Evolutionary conservation across 2,888 invertebrate genomes (phyloP).

Genomic region (Campoplex nolae): DNA sequence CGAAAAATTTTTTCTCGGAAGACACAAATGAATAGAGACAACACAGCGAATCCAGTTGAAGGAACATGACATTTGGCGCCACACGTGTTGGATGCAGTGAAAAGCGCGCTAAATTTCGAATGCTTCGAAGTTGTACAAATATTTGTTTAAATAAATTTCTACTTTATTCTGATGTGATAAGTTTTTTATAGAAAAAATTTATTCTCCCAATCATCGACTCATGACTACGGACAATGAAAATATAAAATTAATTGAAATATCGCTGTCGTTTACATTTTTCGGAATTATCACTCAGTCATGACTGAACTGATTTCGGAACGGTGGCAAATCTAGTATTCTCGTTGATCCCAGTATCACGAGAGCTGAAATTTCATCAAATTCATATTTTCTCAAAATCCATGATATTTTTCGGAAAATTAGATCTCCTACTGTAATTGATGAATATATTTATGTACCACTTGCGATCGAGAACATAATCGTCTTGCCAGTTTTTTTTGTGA

Average conservation of each 20-base stretch:
- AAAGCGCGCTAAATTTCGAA: conserved; percentile 10
- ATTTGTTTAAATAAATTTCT: background rate
- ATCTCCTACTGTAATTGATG: conserved; percentile 22
- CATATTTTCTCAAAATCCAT: background rate
- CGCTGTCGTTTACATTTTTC: background rate
- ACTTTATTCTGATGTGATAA: background rate
- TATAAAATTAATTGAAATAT: conserved; percentile 8
- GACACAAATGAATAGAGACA: background rate
- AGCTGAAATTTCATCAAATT: conserved; percentile 84
- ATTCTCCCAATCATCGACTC: background rate
- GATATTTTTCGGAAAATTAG: background rate
- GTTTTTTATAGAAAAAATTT: background rate
- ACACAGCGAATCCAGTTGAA: background rate
- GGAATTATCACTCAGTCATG: conserved; percentile 42
- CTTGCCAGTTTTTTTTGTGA: conserved; percentile 85
- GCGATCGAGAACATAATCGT: conserved; percentile 85
- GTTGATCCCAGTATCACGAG: conserved; percentile 87
- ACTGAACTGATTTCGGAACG: conserved; percentile 77
- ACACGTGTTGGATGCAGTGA: background rate
- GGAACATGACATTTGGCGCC: conserved; percentile 8
- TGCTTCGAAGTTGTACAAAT: background rate
- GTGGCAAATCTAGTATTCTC: conserved; percentile 86
- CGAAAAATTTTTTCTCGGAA: conserved; percentile 15
- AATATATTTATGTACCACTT: conserved; percentile 82
- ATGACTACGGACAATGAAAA: background rate